Conservation (phyloP, 2,888 invertebrate species). For the Branchipolynoe longqiensis region DNA sequence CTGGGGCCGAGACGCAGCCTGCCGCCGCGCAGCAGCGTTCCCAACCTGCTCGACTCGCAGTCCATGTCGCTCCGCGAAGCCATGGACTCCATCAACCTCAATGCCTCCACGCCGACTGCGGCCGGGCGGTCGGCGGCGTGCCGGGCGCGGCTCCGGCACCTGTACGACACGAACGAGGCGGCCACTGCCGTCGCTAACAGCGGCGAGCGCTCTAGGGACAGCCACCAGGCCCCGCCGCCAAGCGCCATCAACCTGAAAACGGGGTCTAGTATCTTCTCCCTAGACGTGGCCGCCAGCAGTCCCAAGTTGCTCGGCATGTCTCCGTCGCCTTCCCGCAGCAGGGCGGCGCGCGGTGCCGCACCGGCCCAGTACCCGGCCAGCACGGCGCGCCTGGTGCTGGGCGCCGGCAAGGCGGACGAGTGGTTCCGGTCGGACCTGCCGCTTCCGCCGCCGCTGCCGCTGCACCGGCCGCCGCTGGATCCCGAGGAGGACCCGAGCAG, state of each 20-base stretch:
- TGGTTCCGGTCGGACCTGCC: slow-evolving; percentile 33
- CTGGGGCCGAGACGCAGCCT: neutral
- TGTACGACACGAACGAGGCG: neutral
- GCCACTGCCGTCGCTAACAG: too few species aligned
- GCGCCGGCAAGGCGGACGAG: slow-evolving; percentile 25
- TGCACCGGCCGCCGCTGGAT: neutral
- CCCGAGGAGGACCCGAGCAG: slow-evolving; percentile 16
- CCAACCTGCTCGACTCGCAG: neutral
- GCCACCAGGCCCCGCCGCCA: slow-evolving; percentile 60
- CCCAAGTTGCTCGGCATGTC: slow-evolving; percentile 54
- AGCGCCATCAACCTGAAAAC: slow-evolving; percentile 78
- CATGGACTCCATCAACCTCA: slow-evolving; percentile 21
- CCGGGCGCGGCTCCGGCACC: slow-evolving; percentile 6
- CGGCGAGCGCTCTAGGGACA: slow-evolving; percentile 41
- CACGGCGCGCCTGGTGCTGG: neutral
- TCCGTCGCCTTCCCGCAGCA: neutral
- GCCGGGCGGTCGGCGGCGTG: neutral
- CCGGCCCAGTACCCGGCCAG: neutral
- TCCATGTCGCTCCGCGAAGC: slow-evolving; percentile 18
- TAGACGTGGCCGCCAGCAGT: slow-evolving; percentile 70
- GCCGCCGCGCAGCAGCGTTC: slow-evolving; percentile 3
- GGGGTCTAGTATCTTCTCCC: slow-evolving; percentile 76
- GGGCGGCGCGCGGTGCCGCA: neutral
- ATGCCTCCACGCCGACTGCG: neutral
- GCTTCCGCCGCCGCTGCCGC: neutral